Percentiles rank a stretch among this genome's conserved stretches.
Conservation (phyloP, 2,113 vertebrate species). For the Pungitius pungitius region DNA sequence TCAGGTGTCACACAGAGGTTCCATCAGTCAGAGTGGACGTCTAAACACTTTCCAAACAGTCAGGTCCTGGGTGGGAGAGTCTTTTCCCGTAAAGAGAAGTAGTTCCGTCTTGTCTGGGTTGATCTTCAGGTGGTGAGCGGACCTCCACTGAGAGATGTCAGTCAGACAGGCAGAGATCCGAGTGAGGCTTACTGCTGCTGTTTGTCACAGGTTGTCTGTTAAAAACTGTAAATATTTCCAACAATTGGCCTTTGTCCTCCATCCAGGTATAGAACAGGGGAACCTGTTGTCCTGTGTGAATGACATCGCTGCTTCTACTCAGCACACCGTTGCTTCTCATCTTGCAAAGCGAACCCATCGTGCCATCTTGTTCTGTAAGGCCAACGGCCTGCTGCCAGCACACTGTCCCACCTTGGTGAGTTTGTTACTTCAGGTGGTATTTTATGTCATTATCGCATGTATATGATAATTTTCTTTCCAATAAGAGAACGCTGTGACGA, state of each 20-base stretch:
- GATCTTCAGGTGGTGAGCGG: too few species aligned
- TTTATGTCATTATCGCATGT: background rate
- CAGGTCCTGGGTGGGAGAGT: too few species aligned
- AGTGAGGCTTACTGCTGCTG: too few species aligned
- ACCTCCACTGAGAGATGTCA: too few species aligned
- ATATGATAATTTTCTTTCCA: too few species aligned
- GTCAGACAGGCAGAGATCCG: too few species aligned
- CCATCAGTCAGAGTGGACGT: too few species aligned
- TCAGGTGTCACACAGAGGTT: too few species aligned
- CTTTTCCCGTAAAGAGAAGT: too few species aligned
- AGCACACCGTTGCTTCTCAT: constrained; percentile 84
- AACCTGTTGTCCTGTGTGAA: constrained; percentile 85
- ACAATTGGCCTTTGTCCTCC: constrained; percentile 6
- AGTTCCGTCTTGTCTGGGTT: too few species aligned
- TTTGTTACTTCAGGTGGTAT: background rate
- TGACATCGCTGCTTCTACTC: constrained; percentile 89
- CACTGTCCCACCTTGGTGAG: constrained; percentile 85
- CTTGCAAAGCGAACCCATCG: constrained; percentile 87
- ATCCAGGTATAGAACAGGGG: constrained; percentile 84
- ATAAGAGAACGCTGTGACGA: background rate
- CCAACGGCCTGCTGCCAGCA: constrained; percentile 77
- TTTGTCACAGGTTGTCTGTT: background rate
- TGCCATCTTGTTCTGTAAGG: constrained; percentile 90
- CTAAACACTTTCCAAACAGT: too few species aligned
- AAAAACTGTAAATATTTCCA: background rate